These are phyloP conservation scores for Ficedula albicollis DNA, from an alignment of 2,797 vertebrate genomes.

Conservation along the genomic window DNA sequence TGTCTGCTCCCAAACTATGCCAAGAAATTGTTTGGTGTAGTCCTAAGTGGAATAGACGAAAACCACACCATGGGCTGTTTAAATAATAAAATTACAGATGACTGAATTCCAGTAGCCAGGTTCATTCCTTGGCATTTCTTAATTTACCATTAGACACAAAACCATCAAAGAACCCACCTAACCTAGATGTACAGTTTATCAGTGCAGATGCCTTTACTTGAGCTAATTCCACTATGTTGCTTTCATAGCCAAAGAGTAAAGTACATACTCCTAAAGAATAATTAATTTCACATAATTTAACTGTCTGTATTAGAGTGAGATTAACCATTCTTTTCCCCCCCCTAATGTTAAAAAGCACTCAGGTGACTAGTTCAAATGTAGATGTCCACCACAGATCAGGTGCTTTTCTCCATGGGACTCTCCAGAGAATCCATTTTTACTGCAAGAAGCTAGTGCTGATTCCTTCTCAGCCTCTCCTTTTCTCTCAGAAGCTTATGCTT, in stretches of 20 bases:
- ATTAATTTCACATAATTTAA: background rate
- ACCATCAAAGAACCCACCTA: background rate
- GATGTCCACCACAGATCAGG: background rate
- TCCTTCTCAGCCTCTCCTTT: background rate
- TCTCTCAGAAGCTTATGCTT: background rate
- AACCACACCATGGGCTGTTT: background rate
- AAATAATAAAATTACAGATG: background rate
- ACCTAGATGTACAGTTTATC: background rate
- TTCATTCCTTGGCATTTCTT: background rate
- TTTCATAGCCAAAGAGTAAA: background rate
- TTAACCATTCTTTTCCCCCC: background rate
- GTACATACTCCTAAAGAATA: background rate
- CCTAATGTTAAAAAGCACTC: background rate
- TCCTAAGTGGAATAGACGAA: background rate
- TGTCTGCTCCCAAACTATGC: background rate
- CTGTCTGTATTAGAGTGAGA: background rate
- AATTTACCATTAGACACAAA: background rate
- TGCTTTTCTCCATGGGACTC: background rate
- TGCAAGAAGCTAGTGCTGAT: background rate
- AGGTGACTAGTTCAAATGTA: background rate
- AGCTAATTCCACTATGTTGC: background rate
- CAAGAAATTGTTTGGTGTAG: background rate
- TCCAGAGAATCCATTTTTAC: background rate
- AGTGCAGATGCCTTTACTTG: background rate
- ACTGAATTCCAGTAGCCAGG: background rate